Conservation (phyloP, 2,888 invertebrate genomes). For the Pollenia angustigena region DNA sequence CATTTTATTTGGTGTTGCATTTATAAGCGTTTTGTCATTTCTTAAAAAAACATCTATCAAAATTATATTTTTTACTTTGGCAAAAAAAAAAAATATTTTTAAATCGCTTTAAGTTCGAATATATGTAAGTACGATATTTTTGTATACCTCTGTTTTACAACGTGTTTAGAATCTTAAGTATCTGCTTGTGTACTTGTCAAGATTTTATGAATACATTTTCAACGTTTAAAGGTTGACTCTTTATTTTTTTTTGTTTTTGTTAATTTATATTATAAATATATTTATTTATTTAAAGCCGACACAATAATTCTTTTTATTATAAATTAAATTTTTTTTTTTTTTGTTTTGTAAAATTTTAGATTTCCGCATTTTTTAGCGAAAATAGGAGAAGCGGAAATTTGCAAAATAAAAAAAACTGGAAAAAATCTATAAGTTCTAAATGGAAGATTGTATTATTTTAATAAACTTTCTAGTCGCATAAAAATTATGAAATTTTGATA, state of each 20-base stretch:
- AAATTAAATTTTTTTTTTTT: constrained; percentile 17
- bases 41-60: constrained; percentile 38
- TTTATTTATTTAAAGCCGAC: constrained; percentile 46
- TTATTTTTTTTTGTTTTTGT: constrained; percentile 50
- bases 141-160: constrained; percentile 58
- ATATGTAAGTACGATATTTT: constrained; percentile 6
- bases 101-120: constrained; percentile 11
- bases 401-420: too few relatives aligned
- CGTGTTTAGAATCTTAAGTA: constrained; percentile 72
- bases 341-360: constrained; percentile 33
- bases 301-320: constrained; percentile 28
- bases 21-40: constrained; percentile 59
- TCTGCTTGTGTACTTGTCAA: constrained; percentile 57
- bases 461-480: too few relatives aligned
- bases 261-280: constrained; percentile 29
- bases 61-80: constrained; percentile 22
- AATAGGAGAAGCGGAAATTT: too few relatives aligned
- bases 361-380: constrained; percentile 54
- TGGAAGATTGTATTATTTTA: too few relatives aligned
- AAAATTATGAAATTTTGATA: too few relatives aligned
- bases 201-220: constrained; percentile 67
- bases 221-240: constrained; percentile 66
- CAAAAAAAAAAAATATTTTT: constrained; percentile 10
- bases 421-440: too few relatives aligned
- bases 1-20: constrained; percentile 32